Percentiles rank a stretch among this genome's conserved stretches.
phyloP scores from a whole-genome alignment of 2,888 invertebrate genomes.

The Himalopsyche kuldschensis region DNA sequence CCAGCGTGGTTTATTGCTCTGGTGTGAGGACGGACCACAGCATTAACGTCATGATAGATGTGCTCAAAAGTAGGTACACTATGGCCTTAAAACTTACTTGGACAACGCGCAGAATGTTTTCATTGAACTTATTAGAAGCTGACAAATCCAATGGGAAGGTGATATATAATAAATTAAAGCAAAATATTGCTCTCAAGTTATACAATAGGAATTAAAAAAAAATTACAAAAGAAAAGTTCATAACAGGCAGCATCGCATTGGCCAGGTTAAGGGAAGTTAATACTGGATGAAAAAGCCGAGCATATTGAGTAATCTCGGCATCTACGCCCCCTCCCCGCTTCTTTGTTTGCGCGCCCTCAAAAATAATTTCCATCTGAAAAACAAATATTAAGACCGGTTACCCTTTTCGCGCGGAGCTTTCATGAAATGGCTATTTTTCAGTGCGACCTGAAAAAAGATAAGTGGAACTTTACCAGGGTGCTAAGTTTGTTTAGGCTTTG shows the following conservation, averaged over 20 bases:
- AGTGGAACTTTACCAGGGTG: not conserved
- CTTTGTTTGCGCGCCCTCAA: constrained; percentile 25
- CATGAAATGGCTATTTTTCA: constrained; percentile 9
- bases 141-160: too few species aligned
- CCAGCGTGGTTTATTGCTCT: too few species aligned
- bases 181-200: too few species aligned
- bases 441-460: not conserved
- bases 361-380: constrained; percentile 31
- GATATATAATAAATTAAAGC: too few species aligned
- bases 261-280: not conserved
- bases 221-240: too few species aligned
- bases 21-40: too few species aligned
- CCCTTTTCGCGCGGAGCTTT: constrained; percentile 7
- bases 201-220: too few species aligned
- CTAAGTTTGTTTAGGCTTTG: not conserved
- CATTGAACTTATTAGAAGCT: too few species aligned
- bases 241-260: not conserved
- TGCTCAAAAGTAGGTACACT: too few species aligned
- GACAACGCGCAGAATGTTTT: too few species aligned
- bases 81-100: too few species aligned
- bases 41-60: too few species aligned
- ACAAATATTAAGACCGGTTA: constrained; percentile 15
- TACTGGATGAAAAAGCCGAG: not conserved
- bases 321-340: constrained; percentile 8
- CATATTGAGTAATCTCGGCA: constrained; percentile 30